A percentile compares a stretch with the other conserved stretches of the same genome.
Evolutionary conservation across 2,113 vertebrate genomes (phyloP).

Genomic region (Nesoenas mayeri): DNA sequence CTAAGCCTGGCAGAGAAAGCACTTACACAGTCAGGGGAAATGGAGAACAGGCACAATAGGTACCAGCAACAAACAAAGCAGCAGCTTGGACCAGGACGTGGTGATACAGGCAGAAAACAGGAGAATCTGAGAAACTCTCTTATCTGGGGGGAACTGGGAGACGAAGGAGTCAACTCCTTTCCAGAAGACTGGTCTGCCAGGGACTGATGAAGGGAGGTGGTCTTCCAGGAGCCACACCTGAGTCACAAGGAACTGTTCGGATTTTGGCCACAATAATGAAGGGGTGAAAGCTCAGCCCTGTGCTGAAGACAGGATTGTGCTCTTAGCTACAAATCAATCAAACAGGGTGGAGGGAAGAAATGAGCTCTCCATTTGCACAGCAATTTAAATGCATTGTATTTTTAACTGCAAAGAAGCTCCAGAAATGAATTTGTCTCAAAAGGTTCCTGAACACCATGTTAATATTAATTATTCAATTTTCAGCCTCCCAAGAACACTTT

Average conservation of each 20-base stretch:
- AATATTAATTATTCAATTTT: constrained; percentile 27
- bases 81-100: background rate
- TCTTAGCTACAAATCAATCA: background rate
- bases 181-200: background rate
- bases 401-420: constrained; percentile 19
- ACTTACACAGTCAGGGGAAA: background rate
- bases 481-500: background rate
- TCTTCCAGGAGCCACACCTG: background rate
- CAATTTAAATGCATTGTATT: background rate
- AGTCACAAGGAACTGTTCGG: background rate
- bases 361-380: background rate
- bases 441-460: background rate
- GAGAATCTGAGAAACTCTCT: background rate
- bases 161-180: background rate
- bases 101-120: constrained; percentile 2
- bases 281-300: background rate
- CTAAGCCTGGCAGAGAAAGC: background rate
- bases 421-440: constrained; percentile 24
- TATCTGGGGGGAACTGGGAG: background rate
- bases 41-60: background rate
- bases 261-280: background rate
- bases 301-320: background rate
- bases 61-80: constrained; percentile 9
- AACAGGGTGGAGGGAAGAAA: background rate
- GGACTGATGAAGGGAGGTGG: background rate